Conservation (phyloP, 2,888 invertebrate genomes). For the Drosophila kambysellisi region DNA sequence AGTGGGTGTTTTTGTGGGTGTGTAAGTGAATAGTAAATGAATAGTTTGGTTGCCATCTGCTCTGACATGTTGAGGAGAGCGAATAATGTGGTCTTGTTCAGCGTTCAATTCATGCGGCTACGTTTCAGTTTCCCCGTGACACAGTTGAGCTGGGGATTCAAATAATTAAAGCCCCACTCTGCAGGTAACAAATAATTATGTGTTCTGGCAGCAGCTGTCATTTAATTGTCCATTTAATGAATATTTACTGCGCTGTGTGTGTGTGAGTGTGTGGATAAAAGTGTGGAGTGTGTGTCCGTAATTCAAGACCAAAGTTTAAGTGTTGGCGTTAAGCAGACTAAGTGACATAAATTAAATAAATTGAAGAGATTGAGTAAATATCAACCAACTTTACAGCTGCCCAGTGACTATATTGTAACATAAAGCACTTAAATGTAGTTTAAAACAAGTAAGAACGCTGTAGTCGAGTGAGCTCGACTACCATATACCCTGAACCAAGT, state of each 20-base stretch:
- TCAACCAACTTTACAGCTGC: too few species aligned
- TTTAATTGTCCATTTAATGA: constrained; percentile 48
- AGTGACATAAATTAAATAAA: background rate
- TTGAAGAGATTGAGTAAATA: background rate
- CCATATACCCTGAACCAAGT: too few species aligned
- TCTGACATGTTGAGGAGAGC: constrained; percentile 8
- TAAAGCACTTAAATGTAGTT: background rate
- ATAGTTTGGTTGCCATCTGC: constrained; percentile 8
- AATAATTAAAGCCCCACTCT: constrained; percentile 31
- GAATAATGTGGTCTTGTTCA: constrained; percentile 18
- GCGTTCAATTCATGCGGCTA: background rate
- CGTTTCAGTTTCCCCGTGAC: constrained; percentile 4
- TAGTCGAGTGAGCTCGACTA: too few species aligned
- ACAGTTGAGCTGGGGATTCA: background rate
- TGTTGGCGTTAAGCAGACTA: background rate
- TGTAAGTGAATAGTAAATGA: constrained; percentile 3
- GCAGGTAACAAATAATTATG: constrained; percentile 40
- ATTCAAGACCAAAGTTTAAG: constrained; percentile 9
- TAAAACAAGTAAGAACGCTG: too few species aligned
- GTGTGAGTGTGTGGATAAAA: background rate
- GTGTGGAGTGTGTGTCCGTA: background rate
- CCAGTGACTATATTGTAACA: background rate
- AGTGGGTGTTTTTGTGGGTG: background rate
- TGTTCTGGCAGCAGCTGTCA: constrained; percentile 33
- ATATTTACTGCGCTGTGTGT: constrained; percentile 37